Base-by-base conservation (phyloP, 2,113 vertebrate species). In the Pygoscelis antarcticus region DNA sequence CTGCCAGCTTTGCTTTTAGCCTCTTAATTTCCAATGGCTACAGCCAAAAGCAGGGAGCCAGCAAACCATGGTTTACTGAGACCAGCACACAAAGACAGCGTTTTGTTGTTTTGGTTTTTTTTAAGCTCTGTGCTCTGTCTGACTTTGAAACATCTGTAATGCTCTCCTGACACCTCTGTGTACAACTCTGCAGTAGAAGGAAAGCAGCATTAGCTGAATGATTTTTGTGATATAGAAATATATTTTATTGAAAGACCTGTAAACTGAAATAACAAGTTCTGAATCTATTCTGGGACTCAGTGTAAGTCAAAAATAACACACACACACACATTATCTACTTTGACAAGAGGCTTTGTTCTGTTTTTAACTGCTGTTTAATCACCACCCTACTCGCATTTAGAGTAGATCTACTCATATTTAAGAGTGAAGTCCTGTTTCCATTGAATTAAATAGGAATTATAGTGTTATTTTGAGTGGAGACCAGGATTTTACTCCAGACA, bases 1-100 rank as follows among this genome's bases (percentile, higher is more conserved):
- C 74, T 38, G 91, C 78, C 93, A 91, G 77, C 40, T 91, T 83
- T 87, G 75, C 72, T 93, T 94, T 90, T 64, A 76, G 89, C 78
- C 66, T 87, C 78, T 69, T 83, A 58, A 89, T 87, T 94, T 95
- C 96, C 90, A 95, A 13, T 3, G 6, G 74, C 61, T 84, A 61
- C 87, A 79, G 91, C 84, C 61, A 72, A 83, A 79, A 82, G 52
- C 90, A 52, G 44, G 21, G 89, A 93, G 78, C 76, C 69, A 95
- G 60, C 57, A 87, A 87, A 91, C 61, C 32, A 36, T 1, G 3
- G 29, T 89, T 92, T 57, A 78, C 77, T 69, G 57, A 91, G 81
- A 44, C 20, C 47, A 64, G 79, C 78, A 68, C 47, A 79, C 44
- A 93, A 87, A 93, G 72, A 42, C 38, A 68, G 38, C 4, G 1